Evolutionary conservation across 2,888 invertebrate genomes (phyloP).

Genomic region (Brachyopa scutellaris): DNA sequence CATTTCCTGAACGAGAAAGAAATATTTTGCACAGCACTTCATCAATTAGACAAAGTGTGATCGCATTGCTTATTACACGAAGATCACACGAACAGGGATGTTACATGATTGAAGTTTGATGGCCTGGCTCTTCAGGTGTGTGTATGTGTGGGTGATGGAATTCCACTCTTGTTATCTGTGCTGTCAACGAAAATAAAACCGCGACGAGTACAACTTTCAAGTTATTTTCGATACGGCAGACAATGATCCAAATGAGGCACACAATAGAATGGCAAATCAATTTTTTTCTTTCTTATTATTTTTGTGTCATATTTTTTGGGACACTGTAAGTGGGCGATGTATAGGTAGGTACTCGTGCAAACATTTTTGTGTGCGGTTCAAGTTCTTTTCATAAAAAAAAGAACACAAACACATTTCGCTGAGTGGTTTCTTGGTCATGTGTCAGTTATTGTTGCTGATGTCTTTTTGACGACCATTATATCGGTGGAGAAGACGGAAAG

Average conservation of each 20-base stretch:
- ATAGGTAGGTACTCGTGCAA: background rate
- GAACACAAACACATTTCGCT: slow-evolving; percentile 9
- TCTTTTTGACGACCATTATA: background rate
- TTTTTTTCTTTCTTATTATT: background rate
- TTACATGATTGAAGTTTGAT: slow-evolving; percentile 11
- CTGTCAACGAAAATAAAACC: slow-evolving; percentile 2
- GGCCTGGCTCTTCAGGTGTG: slow-evolving; percentile 5
- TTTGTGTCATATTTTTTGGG: slow-evolving; percentile 21
- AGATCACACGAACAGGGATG: slow-evolving; percentile 34
- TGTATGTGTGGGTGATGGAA: slow-evolving; percentile 22
- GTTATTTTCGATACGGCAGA: background rate
- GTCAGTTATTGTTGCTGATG: slow-evolving; percentile 9
- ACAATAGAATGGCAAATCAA: slow-evolving; percentile 38
- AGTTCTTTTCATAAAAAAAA: slow-evolving; percentile 18
- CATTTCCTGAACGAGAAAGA: background rate
- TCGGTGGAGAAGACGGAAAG: background rate
- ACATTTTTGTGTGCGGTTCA: slow-evolving; percentile 12
- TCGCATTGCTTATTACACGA: slow-evolving; percentile 20
- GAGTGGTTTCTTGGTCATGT: slow-evolving; percentile 37
- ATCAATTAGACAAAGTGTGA: slow-evolving; percentile 45
- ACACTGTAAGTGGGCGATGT: slow-evolving; percentile 41
- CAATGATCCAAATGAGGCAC: slow-evolving; percentile 23
- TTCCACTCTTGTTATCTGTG: slow-evolving; percentile 16
- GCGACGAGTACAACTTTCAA: slow-evolving; percentile 18
- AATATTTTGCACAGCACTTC: background rate